Conservation (phyloP, 2,888 invertebrate species). For the Caenorhabditis sp. region DNA sequence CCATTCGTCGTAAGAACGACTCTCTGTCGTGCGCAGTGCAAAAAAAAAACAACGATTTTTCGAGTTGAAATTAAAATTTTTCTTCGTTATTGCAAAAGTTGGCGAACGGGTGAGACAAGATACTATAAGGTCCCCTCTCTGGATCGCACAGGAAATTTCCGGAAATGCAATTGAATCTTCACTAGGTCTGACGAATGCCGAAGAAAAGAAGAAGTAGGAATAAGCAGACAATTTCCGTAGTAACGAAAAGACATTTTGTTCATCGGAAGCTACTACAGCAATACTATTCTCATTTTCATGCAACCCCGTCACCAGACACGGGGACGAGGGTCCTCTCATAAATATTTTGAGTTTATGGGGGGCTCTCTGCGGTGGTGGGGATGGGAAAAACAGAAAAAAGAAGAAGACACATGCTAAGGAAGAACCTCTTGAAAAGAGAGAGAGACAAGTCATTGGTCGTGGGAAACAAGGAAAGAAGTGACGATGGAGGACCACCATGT, state of each 20-base stretch:
- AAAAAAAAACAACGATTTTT: no score
- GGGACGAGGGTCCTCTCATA: constrained; percentile 37
- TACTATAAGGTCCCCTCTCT: constrained; percentile 4
- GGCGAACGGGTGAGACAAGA: no score
- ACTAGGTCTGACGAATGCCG: constrained; percentile 5
- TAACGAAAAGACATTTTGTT: constrained; percentile 8
- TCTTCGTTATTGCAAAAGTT: no score
- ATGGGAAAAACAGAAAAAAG: constrained; percentile 2
- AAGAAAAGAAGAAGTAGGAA: constrained; percentile 2
- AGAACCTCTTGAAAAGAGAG: constrained; percentile 34
- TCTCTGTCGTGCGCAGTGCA: no score
- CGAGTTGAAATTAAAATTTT: no score
- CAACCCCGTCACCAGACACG: neutral
- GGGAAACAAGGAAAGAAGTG: constrained; percentile 12
- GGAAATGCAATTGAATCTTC: constrained; percentile 45
- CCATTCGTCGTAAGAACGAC: no score
- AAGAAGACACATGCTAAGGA: constrained; percentile 20
- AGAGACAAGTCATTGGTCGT: constrained; percentile 21
- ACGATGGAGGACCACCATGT: constrained; percentile 24
- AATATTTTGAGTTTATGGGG: constrained; percentile 63
- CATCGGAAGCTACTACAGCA: constrained; percentile 20
- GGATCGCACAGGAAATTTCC: constrained; percentile 45
- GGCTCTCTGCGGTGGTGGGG: neutral
- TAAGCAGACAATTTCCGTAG: constrained; percentile 38
- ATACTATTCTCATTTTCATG: constrained; percentile 35